Evolutionary conservation across 2,888 invertebrate species (phyloP), one percentile per base, ranked within the genome.

Genomic region (Endotricha flammealis): DNA sequence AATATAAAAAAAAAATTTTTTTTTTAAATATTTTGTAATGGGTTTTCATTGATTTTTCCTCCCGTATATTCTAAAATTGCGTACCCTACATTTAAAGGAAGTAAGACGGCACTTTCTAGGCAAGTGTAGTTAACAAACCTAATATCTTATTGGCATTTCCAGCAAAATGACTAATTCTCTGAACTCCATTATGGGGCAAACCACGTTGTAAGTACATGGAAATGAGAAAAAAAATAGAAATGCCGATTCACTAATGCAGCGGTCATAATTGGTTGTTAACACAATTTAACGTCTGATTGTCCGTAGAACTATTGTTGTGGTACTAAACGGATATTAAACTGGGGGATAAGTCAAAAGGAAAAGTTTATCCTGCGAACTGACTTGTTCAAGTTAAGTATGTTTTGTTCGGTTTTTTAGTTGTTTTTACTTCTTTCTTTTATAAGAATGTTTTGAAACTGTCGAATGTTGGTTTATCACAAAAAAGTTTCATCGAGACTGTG

Each of bases 381-480:
- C 25, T 32, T 23, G 31, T 32, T 6, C 9, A 13, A 4, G 12
- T n/a, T 12, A 23, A 22, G 10, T 11, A 12, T 10, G 4, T 23
- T 16, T 3, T 27, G 16, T 14, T 20, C 8, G 7, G 20, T n/a
- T n/a, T n/a, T n/a, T n/a, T 7, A 16, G 16, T 2, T 17, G 6
- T 10, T 10, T 57, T 44, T 46, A 45, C 42, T 56, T 56, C 61
- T 55, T 30, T 30, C 12, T 11, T 17, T 12, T 17, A 12, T n/a
- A n/a, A n/a, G n/a, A n/a, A n/a, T n/a, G n/a, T n/a, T n/a, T n/a
- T n/a, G n/a, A n/a, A n/a, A n/a, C n/a, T n/a, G n/a, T n/a, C n/a
- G n/a, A n/a, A n/a, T n/a, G n/a, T n/a, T n/a, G n/a, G n/a, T n/a
- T n/a, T n/a, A n/a, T n/a, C n/a, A n/a, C n/a, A n/a, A n/a, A n/a